These are phyloP conservation scores for Julus scandinavius DNA, from an alignment of 2,888 invertebrate species.

Conservation along the genomic window DNA sequence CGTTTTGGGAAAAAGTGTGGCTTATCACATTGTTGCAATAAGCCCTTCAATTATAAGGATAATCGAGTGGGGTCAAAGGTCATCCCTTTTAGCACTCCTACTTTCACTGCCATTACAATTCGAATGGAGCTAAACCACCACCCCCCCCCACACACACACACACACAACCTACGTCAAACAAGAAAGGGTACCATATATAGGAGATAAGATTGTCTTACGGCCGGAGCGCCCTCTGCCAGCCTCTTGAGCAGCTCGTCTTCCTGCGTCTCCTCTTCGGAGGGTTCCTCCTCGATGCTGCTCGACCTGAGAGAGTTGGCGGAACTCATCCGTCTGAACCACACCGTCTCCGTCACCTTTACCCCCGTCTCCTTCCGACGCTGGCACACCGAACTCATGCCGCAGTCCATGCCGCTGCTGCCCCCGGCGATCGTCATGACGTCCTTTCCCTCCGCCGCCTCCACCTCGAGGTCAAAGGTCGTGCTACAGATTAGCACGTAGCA, in stretches of 20 bases:
- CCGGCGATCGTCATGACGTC: slow-evolving; percentile 54
- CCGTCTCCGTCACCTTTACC: slow-evolving; percentile 51
- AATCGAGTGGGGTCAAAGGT: no score
- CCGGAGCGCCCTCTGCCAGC: slow-evolving; percentile 18
- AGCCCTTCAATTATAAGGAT: no score
- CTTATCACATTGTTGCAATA: no score
- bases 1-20: no score
- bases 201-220: slow-evolving; percentile 40
- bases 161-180: no score
- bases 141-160: no score
- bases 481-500: no score
- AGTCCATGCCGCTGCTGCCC: slow-evolving; percentile 49
- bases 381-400: slow-evolving; percentile 54
- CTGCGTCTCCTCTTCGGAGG: background rate
- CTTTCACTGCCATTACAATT: no score
- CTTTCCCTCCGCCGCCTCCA: background rate
- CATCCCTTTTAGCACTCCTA: no score
- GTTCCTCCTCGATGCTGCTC: slow-evolving; percentile 54
- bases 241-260: slow-evolving; percentile 40
- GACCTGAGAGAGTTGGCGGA: slow-evolving; percentile 50
- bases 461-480: no score
- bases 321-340: slow-evolving; percentile 55
- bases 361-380: slow-evolving; percentile 26
- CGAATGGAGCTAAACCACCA: no score
- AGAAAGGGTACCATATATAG: no score